Percentiles rank a stretch among this genome's conserved stretches.
These are phyloP conservation scores for Perognathus longimembris DNA, from an alignment of 2,113 vertebrate species.

Conservation along the genomic window DNA sequence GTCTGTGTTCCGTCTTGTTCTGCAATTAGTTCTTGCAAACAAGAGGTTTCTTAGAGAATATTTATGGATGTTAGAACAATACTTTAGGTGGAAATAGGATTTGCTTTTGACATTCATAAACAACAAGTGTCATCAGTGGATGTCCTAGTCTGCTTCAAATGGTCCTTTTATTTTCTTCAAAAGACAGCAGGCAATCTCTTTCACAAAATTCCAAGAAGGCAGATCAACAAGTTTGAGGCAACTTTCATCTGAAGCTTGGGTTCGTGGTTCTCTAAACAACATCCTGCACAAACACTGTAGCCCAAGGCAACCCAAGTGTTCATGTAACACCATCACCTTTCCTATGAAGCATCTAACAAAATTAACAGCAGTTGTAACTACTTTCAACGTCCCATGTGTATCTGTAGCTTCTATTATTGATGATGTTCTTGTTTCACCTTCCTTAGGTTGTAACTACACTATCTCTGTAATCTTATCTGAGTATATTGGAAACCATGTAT, in stretches of 20 bases:
- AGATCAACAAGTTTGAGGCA: too few relatives aligned
- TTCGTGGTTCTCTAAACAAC: not conserved
- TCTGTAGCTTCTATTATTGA: too few relatives aligned
- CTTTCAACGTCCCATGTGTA: too few relatives aligned
- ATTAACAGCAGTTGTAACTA: too few relatives aligned
- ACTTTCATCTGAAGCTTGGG: not conserved
- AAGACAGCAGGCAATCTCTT: rapidly evolving
- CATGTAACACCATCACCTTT: not conserved
- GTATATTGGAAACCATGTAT: too few relatives aligned
- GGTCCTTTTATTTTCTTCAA: not conserved
- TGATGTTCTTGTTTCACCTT: too few relatives aligned
- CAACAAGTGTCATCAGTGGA: not conserved
- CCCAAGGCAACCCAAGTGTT: not conserved
- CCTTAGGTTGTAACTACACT: too few relatives aligned
- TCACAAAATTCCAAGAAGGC: too few relatives aligned
- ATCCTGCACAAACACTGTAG: not conserved
- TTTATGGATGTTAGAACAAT: slow-evolving; percentile 88
- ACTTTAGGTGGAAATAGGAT: slow-evolving; percentile 80
- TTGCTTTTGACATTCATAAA: not conserved
- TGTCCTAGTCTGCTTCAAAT: rapidly evolving
- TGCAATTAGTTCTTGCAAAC: slow-evolving; percentile 38
- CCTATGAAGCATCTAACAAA: not conserved
- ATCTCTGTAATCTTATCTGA: too few relatives aligned
- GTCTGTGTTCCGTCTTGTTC: slow-evolving; percentile 77
- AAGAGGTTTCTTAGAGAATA: slow-evolving; percentile 90